Evolutionary conservation across 2,888 invertebrate species (phyloP).

Genomic region (Mythimna albipuncta): DNA sequence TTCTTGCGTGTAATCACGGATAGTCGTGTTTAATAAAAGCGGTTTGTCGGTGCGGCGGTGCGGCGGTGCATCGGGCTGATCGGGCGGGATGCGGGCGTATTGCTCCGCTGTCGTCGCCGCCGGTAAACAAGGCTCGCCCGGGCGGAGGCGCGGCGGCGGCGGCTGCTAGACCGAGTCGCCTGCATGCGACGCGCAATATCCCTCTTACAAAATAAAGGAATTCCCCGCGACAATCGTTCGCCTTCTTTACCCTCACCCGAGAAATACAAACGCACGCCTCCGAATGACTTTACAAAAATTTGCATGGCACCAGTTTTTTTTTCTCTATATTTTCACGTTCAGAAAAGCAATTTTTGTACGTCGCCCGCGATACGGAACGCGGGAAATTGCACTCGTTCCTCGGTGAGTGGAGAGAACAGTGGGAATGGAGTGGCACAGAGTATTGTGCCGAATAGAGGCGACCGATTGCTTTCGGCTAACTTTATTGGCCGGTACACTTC

Average conservation of each 20-base stretch:
- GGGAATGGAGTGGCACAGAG: constrained; percentile 82
- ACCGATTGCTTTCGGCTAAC: constrained; percentile 83
- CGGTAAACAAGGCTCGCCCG: constrained; percentile 84
- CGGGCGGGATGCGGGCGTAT: constrained; percentile 78
- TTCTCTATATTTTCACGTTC: constrained; percentile 86
- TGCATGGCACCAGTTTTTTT: constrained; percentile 85
- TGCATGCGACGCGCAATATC: constrained; percentile 90
- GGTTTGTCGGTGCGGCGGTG: constrained; percentile 71
- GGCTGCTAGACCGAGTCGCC: constrained; percentile 80
- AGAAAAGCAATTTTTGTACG: constrained; percentile 90
- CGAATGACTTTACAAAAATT: constrained; percentile 90
- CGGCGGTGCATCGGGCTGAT: constrained; percentile 55
- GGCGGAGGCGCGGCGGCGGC: constrained; percentile 76
- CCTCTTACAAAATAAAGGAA: constrained; percentile 89
- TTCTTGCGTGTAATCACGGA: constrained; percentile 59
- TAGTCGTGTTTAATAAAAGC: constrained; percentile 78
- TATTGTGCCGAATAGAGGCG: constrained; percentile 81
- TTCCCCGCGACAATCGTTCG: constrained; percentile 89
- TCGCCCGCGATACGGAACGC: constrained; percentile 86
- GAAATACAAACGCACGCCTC: constrained; percentile 90
- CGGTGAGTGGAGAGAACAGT: constrained; percentile 81
- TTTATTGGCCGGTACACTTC: constrained; percentile 81
- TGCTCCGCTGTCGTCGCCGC: constrained; percentile 64
- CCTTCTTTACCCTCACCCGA: constrained; percentile 86
- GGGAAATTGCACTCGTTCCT: constrained; percentile 89